Evolutionary conservation across 2,113 vertebrate genomes (phyloP), one percentile per base, ranked within the genome.

Genomic region (Clarias magur): DNA sequence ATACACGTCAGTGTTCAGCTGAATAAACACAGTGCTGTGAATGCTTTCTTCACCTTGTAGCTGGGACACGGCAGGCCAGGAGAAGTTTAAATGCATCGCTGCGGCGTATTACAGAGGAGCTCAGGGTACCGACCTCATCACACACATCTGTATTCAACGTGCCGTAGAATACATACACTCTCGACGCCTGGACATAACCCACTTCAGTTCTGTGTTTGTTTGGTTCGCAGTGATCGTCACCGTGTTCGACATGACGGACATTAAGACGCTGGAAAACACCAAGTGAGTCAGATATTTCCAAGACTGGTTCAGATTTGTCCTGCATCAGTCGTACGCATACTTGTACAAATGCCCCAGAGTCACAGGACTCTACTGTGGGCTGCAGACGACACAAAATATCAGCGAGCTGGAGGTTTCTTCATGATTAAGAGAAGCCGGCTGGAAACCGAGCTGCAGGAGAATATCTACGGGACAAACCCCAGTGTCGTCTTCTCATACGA

Each of bases 31-130:
- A 48, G 38, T 48, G 0, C 4, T 56, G 75, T 78, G 17, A 56
- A 78, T 78, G 23, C 4, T 59, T 60, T 23, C 57, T 80, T 60
- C 2, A 3, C 62, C 56, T 60, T 89, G 86, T 90, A 99, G 97
- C 93, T 98, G 97, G 97, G 97, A 99, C 93, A 99, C 97, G 17
- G 97, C 97, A 1, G 97, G 97, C 16, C 97, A 98, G 91, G 97
- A 99, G 88, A 98, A 97, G 92, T 98, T 99, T 94, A 99, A 98
- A 93, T 98, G 97, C 91, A 97, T 98, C 7, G 96, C 97, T 2
- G 97, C 97, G 82, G 95, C 97, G 60, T 99, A 98, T 92, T 98
- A 98, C 93, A 91, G 96, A 92, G 97, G 97, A 13, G 97, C 97
- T 87, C 96, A 97, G 91, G 96, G 97, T 98, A 88, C 94, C 94